These are phyloP conservation scores for Drosophila diplacantha DNA, from an alignment of 2,888 invertebrate species.

Conservation along the genomic window DNA sequence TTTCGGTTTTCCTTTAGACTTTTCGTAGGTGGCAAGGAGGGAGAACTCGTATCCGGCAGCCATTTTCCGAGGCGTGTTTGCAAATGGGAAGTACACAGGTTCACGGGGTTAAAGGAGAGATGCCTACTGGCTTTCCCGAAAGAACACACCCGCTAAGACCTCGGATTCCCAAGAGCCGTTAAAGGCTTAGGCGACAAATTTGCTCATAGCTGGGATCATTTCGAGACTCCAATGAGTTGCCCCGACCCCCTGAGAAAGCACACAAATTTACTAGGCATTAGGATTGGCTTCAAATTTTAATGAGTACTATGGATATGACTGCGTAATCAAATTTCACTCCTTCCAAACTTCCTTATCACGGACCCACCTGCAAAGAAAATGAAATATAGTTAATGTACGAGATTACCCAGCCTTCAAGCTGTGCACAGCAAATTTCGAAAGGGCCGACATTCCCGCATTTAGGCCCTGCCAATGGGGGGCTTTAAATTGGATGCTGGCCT, in stretches of 20 bases:
- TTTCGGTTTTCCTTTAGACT: constrained; percentile 44
- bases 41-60: constrained; percentile 48
- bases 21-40: constrained; percentile 26
- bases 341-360: constrained; percentile 3
- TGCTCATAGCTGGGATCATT: background rate
- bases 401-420: constrained; percentile 37
- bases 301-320: constrained; percentile 8
- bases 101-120: background rate
- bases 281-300: constrained; percentile 11
- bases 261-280: constrained; percentile 2
- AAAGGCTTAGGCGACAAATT: constrained; percentile 33
- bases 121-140: constrained; percentile 15
- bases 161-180: constrained; percentile 25
- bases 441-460: constrained; percentile 34
- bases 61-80: constrained; percentile 46
- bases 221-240: background rate
- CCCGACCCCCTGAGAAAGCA: background rate
- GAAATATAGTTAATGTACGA: constrained; percentile 14
- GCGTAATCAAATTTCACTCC: constrained; percentile 11
- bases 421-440: constrained; percentile 51
- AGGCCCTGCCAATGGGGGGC: constrained; percentile 6
- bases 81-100: constrained; percentile 10
- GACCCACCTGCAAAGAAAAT: constrained; percentile 20
- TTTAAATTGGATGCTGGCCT: constrained; percentile 28
- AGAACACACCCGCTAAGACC: constrained; percentile 41